Evolutionary conservation across 2,888 invertebrate genomes (phyloP).

Genomic region (Spialia ferax): DNA sequence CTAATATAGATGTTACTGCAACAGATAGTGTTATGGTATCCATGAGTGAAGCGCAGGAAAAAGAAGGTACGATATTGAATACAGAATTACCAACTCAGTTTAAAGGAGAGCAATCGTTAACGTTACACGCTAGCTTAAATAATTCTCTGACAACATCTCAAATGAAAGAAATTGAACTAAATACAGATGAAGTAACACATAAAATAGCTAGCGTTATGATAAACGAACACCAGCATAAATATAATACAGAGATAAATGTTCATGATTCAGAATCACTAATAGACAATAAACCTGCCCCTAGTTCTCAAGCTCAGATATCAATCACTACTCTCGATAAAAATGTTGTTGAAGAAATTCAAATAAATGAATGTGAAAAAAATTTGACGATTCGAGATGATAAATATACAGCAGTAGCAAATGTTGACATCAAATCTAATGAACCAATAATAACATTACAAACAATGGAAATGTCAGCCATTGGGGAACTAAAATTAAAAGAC

Average conservation of each 20-base stretch:
- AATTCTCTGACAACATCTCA: constrained; percentile 88
- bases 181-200: constrained; percentile 72
- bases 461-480: constrained; percentile 70
- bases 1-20: constrained; percentile 85
- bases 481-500: constrained; percentile 83
- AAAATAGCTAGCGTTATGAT: constrained; percentile 88
- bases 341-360: constrained; percentile 83
- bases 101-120: constrained; percentile 67
- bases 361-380: constrained; percentile 89
- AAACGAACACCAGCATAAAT: constrained; percentile 87
- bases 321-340: constrained; percentile 87
- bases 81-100: constrained; percentile 61
- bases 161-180: constrained; percentile 87
- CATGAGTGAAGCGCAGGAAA: constrained; percentile 87
- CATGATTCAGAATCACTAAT: constrained; percentile 85
- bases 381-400: constrained; percentile 83
- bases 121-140: constrained; percentile 83
- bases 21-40: constrained; percentile 88
- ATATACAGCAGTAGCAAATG: constrained; percentile 83
- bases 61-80: constrained; percentile 85
- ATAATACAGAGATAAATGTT: constrained; percentile 85
- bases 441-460: constrained; percentile 87
- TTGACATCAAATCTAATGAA: constrained; percentile 86
- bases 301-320: constrained; percentile 75
- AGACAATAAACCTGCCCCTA: not conserved